Evolutionary conservation across 2,797 vertebrate species (phyloP).

Genomic region (Bovichtus variegatus): DNA sequence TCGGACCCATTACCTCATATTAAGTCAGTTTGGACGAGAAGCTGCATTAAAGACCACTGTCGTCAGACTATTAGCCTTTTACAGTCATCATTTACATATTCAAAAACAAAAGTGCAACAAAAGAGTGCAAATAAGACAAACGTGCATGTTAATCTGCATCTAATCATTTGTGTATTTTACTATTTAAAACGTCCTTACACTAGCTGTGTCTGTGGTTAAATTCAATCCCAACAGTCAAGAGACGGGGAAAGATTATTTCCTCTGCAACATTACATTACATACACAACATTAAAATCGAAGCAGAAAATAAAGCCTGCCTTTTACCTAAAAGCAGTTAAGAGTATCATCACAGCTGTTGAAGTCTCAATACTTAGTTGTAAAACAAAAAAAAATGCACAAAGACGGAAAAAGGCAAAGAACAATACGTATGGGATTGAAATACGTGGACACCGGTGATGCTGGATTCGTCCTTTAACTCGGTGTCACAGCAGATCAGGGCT

Average conservation of each 20-base stretch:
- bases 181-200: too few relatives aligned
- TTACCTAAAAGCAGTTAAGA: neutral
- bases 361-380: neutral
- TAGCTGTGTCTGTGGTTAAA: too few relatives aligned
- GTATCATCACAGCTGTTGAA: neutral
- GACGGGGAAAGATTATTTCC: too few relatives aligned
- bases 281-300: too few relatives aligned
- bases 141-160: too few relatives aligned
- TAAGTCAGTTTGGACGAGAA: neutral
- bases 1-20: neutral
- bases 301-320: too few relatives aligned
- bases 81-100: too few relatives aligned
- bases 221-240: too few relatives aligned
- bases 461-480: neutral
- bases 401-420: neutral
- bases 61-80: neutral
- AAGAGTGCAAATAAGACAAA: too few relatives aligned
- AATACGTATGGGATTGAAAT: neutral
- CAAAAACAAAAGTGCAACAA: too few relatives aligned
- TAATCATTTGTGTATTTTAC: too few relatives aligned
- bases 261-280: too few relatives aligned
- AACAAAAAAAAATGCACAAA: neutral
- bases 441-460: neutral
- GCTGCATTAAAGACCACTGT: neutral
- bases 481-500: neutral